These are phyloP conservation scores for Sminthurides bifidus DNA, from an alignment of 1,140 invertebrate species.

Conservation along the genomic window DNA sequence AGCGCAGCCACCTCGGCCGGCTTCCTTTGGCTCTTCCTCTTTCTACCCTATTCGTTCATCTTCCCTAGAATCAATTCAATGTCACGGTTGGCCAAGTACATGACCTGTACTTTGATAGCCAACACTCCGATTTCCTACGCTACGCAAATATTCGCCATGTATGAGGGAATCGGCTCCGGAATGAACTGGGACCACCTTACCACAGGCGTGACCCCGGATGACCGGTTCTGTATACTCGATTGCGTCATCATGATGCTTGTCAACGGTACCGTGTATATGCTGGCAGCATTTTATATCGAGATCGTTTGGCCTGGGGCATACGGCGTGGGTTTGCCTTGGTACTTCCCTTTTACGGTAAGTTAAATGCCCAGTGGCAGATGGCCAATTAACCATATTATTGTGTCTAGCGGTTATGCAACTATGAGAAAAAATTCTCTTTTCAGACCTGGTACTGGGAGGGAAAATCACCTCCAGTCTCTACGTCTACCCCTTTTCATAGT, in stretches of 20 bases:
- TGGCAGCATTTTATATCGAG: conserved; percentile 48
- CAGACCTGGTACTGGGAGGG: conserved; percentile 34
- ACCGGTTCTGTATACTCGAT: not conserved
- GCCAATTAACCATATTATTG: too few relatives aligned
- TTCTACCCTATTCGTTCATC: not conserved
- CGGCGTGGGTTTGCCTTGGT: conserved; percentile 40
- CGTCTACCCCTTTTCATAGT: conserved; percentile 32
- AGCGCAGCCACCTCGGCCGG: not conserved
- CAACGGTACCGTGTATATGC: conserved; percentile 50
- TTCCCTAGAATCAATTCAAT: not conserved
- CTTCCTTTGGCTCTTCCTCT: not conserved
- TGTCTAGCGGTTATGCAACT: too few relatives aligned
- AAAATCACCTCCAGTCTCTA: conserved; percentile 32
- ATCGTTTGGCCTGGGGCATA: conserved; percentile 38
- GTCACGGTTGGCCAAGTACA: not conserved
- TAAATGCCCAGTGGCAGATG: too few relatives aligned
- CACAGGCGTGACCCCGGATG: not conserved
- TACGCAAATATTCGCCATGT: conserved; percentile 49
- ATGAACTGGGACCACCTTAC: not conserved
- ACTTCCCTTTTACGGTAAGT: conserved; percentile 37
- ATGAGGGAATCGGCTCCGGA: conserved; percentile 39
- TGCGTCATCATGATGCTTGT: conserved; percentile 54
- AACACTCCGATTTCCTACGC: conserved; percentile 66
- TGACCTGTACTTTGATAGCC: conserved; percentile 35
- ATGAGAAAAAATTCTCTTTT: too few relatives aligned